Conservation (phyloP, 1,140 invertebrate species). For the Aphelinus certus region DNA sequence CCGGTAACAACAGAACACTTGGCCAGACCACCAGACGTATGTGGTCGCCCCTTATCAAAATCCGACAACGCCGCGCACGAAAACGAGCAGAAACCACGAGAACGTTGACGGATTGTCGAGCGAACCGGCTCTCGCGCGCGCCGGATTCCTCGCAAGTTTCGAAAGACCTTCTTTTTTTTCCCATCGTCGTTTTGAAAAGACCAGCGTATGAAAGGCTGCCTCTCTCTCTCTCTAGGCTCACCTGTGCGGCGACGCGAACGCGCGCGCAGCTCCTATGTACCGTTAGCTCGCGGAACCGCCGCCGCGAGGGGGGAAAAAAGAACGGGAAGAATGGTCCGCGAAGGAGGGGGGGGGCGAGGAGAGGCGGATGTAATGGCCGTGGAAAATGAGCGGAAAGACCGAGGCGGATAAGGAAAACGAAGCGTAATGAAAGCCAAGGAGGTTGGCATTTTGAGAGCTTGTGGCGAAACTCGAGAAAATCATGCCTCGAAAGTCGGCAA, state of each 20-base stretch:
- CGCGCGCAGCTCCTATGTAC: slow-evolving; percentile 35
- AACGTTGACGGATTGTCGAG: too few species aligned
- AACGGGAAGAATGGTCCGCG: background rate
- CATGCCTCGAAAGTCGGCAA: background rate
- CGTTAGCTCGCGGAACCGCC: slow-evolving; percentile 41
- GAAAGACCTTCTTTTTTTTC: slow-evolving; percentile 11
- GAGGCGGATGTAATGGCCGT: background rate
- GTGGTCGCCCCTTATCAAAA: too few species aligned
- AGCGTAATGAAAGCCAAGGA: background rate
- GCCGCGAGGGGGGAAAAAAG: slow-evolving; percentile 29
- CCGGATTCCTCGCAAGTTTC: background rate
- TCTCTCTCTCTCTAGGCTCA: background rate
- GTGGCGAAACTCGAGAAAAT: background rate
- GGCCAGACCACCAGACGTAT: too few species aligned
- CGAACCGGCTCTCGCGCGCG: too few species aligned
- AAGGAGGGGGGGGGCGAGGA: slow-evolving; percentile 15
- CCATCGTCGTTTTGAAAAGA: slow-evolving; percentile 17
- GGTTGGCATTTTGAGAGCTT: background rate
- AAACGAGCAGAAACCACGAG: too few species aligned
- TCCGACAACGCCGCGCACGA: too few species aligned
- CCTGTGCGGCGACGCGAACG: background rate
- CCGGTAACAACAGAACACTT: too few species aligned
- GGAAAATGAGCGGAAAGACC: background rate
- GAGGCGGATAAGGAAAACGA: background rate
- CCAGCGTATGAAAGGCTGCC: background rate